Base-by-base conservation (phyloP, 1,140 invertebrate species). In the Sarcophaga bullata region DNA sequence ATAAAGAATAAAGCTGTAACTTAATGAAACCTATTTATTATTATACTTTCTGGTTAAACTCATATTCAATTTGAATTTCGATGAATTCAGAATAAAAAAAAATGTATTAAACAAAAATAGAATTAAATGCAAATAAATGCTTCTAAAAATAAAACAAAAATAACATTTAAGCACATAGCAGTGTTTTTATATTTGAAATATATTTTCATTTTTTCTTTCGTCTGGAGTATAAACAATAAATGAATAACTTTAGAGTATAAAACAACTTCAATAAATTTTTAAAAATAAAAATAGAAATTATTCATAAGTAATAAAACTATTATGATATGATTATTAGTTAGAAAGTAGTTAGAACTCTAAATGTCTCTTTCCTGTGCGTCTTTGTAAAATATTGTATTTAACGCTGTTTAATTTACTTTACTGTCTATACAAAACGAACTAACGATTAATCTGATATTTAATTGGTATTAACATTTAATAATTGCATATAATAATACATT, bases 241-340 rank as follows among this genome's bases (percentile, higher is more conserved):
- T 68, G 19, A 68, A 68, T 37, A 19, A 25, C 6, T 68, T 58
- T 19, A 19, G n/a, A 19, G n/a, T 68, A 68, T 68, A 19, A 68
- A 68, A 8, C n/a, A 37, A 68, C n/a, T 19, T 37, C n/a, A 8
- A 19, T 68, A 68, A 19, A 68, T 19, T 10, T 1, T 52, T 52
- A 52, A 10, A 52, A 52, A 52, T 52, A 58, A 58, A n/a, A 58
- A 58, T 58, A 58, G 13, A 58, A 58, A 58, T 58, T 58, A 58
- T 58, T 37, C 25, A 37, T 37, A 37, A 37, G 25, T 37, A 37
- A 37, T 37, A 37, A 1, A 37, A 58, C 54, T 15, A 58, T n/a
- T 37, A 58, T 13, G n/a, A 58, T 58, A 58, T 37, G 25, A 37
- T 58, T 58, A 58, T 58, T 58, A 58, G 54, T 58, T 58, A n/a